These are phyloP conservation scores for Sminthurides bifidus DNA, from an alignment of 1,140 invertebrate genomes.

Conservation along the genomic window DNA sequence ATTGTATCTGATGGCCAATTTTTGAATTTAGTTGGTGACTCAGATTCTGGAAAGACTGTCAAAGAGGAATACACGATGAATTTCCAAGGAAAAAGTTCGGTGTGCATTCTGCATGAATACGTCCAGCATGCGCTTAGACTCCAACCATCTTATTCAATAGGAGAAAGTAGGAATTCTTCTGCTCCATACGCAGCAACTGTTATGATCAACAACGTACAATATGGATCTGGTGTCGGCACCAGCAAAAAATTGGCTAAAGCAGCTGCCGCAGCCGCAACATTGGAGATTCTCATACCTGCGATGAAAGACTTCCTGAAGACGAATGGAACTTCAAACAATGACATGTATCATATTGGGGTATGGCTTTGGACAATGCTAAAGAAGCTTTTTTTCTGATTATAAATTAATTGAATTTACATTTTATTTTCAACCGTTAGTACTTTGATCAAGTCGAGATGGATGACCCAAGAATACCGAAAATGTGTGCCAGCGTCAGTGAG, in stretches of 20 bases:
- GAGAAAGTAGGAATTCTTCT: slow-evolving; percentile 84
- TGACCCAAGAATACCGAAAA: slow-evolving; percentile 83
- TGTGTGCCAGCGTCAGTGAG: slow-evolving; percentile 88
- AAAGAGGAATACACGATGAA: slow-evolving; percentile 79
- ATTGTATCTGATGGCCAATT: background rate
- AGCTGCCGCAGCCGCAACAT: slow-evolving; percentile 73
- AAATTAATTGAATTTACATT: slow-evolving; percentile 8
- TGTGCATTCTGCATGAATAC: slow-evolving; percentile 95
- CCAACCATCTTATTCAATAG: slow-evolving; percentile 83
- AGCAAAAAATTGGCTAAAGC: slow-evolving; percentile 92
- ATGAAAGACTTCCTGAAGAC: slow-evolving; percentile 51
- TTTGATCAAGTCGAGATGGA: slow-evolving; percentile 88
- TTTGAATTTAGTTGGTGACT: slow-evolving; percentile 32
- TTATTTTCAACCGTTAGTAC: slow-evolving; percentile 47
- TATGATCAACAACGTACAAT: slow-evolving; percentile 79
- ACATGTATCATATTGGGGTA: slow-evolving; percentile 6
- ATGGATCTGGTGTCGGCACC: slow-evolving; percentile 80
- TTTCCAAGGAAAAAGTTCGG: slow-evolving; percentile 81
- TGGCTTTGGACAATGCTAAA: too few species aligned
- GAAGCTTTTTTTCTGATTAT: background rate
- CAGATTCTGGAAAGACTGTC: slow-evolving; percentile 39
- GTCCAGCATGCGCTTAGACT: slow-evolving; percentile 85
- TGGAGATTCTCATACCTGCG: slow-evolving; percentile 88
- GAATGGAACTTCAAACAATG: background rate
- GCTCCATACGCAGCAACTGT: slow-evolving; percentile 88